phyloP scores from a whole-genome alignment of 2,113 vertebrate genomes.

The Cyprinodon tularosa region DNA sequence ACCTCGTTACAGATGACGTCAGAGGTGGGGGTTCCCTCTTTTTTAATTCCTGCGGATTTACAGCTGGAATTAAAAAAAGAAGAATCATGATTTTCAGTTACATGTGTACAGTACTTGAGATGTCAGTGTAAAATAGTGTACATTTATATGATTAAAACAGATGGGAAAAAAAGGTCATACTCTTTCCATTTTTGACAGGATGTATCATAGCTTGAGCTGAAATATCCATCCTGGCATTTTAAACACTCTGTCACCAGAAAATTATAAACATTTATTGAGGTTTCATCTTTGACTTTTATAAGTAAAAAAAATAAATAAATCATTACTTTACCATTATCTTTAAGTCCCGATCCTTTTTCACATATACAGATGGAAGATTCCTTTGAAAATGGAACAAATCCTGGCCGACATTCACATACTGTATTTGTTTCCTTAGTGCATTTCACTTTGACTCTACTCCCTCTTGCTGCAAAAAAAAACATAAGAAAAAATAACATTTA shows the following conservation, averaged over 20 bases:
- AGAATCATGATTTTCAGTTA: neutral
- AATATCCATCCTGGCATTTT: slow-evolving; percentile 48
- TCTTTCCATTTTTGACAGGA: slow-evolving; percentile 49
- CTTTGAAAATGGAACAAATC: fast-evolving
- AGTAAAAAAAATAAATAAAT: neutral
- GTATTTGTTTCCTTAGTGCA: slow-evolving; percentile 31
- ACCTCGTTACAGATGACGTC: slow-evolving; percentile 51
- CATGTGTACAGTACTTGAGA: neutral
- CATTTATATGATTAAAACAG: neutral
- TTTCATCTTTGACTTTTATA: neutral
- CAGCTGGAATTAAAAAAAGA: slow-evolving; percentile 51
- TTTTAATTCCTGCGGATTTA: slow-evolving; percentile 36
- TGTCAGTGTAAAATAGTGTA: neutral
- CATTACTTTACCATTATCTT: slow-evolving; percentile 7
- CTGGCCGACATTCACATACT: slow-evolving; percentile 44
- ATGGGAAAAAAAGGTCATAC: slow-evolving; percentile 37
- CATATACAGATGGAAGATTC: slow-evolving; percentile 52
- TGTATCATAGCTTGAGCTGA: neutral
- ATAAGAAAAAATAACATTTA: neutral
- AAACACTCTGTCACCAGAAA: slow-evolving; percentile 39
- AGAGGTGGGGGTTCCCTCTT: slow-evolving; percentile 1
- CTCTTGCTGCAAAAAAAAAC: neutral
- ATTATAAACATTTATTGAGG: neutral
- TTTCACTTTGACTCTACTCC: fast-evolving
- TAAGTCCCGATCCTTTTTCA: slow-evolving; percentile 26